phyloP scores from a whole-genome alignment of 2,113 vertebrate genomes.

The Ia io region DNA sequence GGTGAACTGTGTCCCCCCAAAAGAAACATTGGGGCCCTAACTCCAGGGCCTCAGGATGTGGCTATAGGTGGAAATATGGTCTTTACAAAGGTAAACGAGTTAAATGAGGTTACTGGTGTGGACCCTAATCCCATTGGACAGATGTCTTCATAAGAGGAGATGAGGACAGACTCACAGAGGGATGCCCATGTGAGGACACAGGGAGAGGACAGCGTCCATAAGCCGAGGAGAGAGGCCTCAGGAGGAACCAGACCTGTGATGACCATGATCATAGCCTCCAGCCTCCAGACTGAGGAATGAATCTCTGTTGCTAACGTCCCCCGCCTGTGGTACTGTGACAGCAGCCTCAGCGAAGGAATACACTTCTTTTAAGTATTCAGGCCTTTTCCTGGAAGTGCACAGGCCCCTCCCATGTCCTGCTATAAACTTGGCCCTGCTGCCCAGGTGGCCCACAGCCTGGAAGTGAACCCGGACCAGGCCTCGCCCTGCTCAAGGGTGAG shows the following conservation, averaged over 20 bases:
- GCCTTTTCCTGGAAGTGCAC: not conserved
- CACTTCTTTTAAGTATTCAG: accelerated
- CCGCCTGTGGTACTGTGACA: accelerated
- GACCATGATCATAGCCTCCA: accelerated
- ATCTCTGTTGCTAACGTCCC: accelerated
- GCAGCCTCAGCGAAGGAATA: accelerated
- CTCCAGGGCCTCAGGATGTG: not conserved
- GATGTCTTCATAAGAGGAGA: not conserved
- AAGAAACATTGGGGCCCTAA: not conserved
- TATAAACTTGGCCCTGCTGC: not conserved
- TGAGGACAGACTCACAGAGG: not conserved
- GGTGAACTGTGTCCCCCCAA: not conserved
- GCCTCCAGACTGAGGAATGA: not conserved
- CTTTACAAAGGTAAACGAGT: not conserved
- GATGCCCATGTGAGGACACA: accelerated
- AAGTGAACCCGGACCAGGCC: no score
- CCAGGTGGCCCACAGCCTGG: not conserved
- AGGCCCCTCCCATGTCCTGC: accelerated
- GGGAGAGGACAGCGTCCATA: accelerated
- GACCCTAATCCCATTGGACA: accelerated
- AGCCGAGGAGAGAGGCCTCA: not conserved
- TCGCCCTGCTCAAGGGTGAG: not conserved
- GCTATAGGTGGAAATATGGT: accelerated
- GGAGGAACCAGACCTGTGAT: no score
- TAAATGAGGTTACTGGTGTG: not conserved